These are phyloP conservation scores for Syngnathus typhle DNA, from an alignment of 2,113 vertebrate genomes.

Conservation along the genomic window DNA sequence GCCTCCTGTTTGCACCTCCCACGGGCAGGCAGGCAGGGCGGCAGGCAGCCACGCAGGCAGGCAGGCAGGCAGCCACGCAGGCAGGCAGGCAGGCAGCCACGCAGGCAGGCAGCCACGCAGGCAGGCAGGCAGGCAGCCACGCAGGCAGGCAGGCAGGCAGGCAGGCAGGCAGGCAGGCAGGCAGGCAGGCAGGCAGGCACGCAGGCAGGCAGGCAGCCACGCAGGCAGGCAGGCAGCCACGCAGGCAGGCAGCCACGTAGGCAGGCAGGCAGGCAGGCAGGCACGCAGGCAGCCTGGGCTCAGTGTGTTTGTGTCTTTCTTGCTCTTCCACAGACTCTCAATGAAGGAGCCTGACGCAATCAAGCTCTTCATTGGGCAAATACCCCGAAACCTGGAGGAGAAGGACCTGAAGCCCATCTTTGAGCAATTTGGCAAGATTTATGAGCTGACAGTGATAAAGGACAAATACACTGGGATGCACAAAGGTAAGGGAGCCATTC, in stretches of 20 bases:
- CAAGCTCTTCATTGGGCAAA: conserved; percentile 99
- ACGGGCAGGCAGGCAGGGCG: conserved; percentile 41
- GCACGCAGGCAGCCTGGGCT: conserved; percentile 28
- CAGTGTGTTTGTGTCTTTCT: conserved; percentile 28
- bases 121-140: too few relatives aligned
- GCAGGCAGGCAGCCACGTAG: too few relatives aligned
- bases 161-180: conserved; percentile 30
- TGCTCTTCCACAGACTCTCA: conserved; percentile 70
- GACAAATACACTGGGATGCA: conserved; percentile 99
- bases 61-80: too few relatives aligned
- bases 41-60: too few relatives aligned
- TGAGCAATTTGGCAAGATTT: conserved; percentile 99
- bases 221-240: too few relatives aligned
- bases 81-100: too few relatives aligned
- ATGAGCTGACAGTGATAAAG: conserved; percentile 98
- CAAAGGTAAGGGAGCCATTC: conserved; percentile 78
- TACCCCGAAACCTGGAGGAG: conserved; percentile 98
- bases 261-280: too few relatives aligned
- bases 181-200: conserved; percentile 19
- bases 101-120: too few relatives aligned
- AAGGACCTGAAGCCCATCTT: conserved; percentile 99
- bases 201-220: too few relatives aligned
- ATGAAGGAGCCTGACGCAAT: conserved; percentile 99
- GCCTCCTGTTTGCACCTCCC: conserved; percentile 65
- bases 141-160: conserved; percentile 41